Evolutionary conservation across 2,113 vertebrate genomes (phyloP).

Genomic region (Etia nguti): DNA sequence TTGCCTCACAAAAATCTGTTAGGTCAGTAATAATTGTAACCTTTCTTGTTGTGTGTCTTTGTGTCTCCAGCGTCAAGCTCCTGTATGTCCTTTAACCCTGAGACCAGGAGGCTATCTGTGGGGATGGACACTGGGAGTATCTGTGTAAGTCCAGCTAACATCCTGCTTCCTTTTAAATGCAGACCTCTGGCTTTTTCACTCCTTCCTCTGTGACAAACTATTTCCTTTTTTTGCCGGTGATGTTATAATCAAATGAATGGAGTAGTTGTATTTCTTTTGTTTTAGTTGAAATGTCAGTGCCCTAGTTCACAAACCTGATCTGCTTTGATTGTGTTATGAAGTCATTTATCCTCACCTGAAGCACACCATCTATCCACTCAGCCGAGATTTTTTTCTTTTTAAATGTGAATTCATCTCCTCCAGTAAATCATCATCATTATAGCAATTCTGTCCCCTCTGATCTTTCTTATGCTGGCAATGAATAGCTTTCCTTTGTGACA

Average conservation of each 20-base stretch:
- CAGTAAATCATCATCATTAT: neutral
- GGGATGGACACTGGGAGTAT: slow-evolving; percentile 94
- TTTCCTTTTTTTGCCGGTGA: neutral
- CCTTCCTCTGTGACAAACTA: neutral
- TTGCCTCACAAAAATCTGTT: neutral
- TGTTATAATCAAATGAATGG: neutral
- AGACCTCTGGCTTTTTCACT: neutral
- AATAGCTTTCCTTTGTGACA: neutral
- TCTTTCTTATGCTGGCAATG: neutral
- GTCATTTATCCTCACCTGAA: neutral
- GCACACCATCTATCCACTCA: neutral
- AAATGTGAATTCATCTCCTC: neutral
- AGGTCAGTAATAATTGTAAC: neutral
- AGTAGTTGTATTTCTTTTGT: neutral
- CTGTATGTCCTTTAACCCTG: slow-evolving; percentile 98
- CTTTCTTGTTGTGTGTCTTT: neutral
- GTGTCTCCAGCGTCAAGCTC: slow-evolving; percentile 85
- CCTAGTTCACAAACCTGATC: neutral
- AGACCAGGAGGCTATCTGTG: slow-evolving; percentile 94
- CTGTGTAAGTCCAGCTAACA: slow-evolving; percentile 82
- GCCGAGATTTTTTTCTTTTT: neutral
- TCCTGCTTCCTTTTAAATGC: neutral
- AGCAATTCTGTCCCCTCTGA: neutral
- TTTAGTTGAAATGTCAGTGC: neutral
- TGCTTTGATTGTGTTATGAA: neutral